Conservation (phyloP, 1,140 invertebrate genomes). For the Lasioglossum baleicum region DNA sequence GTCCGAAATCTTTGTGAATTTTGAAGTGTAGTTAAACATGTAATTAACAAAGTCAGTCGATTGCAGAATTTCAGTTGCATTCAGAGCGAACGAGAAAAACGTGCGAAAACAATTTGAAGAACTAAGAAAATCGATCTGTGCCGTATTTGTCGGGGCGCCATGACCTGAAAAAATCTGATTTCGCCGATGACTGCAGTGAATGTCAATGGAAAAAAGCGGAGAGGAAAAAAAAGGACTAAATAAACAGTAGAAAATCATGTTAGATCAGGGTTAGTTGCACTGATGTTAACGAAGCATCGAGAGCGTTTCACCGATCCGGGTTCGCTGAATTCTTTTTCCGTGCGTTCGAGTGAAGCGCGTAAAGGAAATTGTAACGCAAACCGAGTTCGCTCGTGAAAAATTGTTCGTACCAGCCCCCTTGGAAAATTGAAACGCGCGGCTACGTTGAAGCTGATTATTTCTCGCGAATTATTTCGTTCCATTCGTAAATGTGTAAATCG, state of each 20-base stretch:
- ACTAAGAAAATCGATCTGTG: constrained; percentile 5
- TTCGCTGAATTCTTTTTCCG: constrained; percentile 5
- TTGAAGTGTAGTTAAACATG: too few relatives aligned
- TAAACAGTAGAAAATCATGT: constrained; percentile 31
- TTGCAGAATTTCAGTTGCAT: too few relatives aligned
- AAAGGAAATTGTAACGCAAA: constrained; percentile 24
- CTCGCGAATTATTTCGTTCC: not conserved
- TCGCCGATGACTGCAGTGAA: not conserved
- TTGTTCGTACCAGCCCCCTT: not conserved
- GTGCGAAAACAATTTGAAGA: too few relatives aligned
- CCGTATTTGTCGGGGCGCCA: not conserved
- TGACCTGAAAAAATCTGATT: not conserved
- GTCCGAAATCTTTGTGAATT: too few relatives aligned
- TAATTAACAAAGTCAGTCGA: too few relatives aligned
- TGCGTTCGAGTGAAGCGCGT: constrained; percentile 12
- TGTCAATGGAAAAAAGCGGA: not conserved
- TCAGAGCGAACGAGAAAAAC: too few relatives aligned
- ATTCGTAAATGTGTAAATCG: too few relatives aligned
- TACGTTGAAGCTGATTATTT: not conserved
- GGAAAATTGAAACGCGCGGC: not conserved
- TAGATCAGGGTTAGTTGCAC: constrained; percentile 38
- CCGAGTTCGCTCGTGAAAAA: not conserved
- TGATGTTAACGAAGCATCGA: constrained; percentile 40
- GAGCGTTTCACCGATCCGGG: constrained; percentile 24
- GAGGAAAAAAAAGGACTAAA: not conserved